Evolutionary conservation across 2,888 invertebrate genomes (phyloP), one percentile per base, ranked within the genome.

Genomic region (Crossocerus cetratus): DNA sequence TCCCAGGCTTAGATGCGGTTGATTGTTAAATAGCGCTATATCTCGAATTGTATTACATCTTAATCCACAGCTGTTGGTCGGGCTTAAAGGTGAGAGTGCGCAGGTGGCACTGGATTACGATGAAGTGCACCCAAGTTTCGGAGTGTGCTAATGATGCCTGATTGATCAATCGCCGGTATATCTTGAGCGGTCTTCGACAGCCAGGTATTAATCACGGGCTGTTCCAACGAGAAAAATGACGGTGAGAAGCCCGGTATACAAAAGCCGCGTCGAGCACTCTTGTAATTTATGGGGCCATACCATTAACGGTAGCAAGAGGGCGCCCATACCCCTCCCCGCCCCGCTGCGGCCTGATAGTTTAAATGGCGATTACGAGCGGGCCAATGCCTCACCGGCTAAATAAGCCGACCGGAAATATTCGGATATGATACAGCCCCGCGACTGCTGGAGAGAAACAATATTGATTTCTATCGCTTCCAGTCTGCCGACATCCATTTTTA

Each of bases 401-500:
- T 59, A 74, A 75, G 74, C 69, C 62, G 44, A 69, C 69, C 68
- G 62, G 63, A 75, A 75, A 74, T 64, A 69, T 75, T 75, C 72
- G 69, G 53, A 23, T 64, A 69, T 60, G 64, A 69, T 66, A 53
- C 54, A 64, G 61, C 69, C 49, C 56, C 60, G 55, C 55, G 43
- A 42, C 45, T 69, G 42, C 23, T 60, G 44, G 53, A 53, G 42
- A 44, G 63, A 66, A 74, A 59, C 74, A 57, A 66, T 69, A 74
- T 75, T 69, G 69, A 74, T 74, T 74, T 42, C 75, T 69, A 75
- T 74, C 69, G 74, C 57, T 74, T 64, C 66, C 69, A 64, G 69
- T 65, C 59, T 66, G 18, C 20, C 60, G 44, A 69, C 69, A 66
- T 61, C 69, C 66, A 75, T 69, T 74, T 74, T 74, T 60, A 49